phyloP scores from a whole-genome alignment of 64 coral and sea anemone species.

The Dendrophyllia cribrosa region DNA sequence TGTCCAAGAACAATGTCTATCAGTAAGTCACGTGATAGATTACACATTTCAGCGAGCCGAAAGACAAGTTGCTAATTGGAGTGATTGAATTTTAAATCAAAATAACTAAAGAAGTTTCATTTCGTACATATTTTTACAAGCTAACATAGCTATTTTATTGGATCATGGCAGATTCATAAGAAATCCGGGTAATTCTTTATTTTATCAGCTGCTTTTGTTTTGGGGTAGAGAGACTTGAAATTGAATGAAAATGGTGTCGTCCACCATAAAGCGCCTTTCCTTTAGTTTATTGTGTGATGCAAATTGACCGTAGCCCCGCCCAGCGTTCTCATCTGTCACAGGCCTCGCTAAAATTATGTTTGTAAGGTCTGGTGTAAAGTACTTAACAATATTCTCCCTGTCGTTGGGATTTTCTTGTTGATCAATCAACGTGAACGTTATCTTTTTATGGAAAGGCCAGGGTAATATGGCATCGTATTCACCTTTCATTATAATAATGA shows the following conservation, averaged over 20 bases:
- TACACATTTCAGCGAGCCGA: no score
- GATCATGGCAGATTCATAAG: no score
- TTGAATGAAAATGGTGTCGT: not conserved
- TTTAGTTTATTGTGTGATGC: no score
- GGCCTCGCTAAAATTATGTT: not conserved
- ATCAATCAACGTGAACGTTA: not conserved
- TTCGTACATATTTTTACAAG: no score
- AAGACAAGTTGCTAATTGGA: no score
- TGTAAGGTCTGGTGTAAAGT: not conserved
- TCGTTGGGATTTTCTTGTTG: not conserved
- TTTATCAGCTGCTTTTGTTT: no score
- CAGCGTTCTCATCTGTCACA: not conserved
- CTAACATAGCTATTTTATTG: no score
- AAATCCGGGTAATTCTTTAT: no score
- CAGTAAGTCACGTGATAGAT: no score
- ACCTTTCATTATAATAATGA: slow-evolving; percentile 6
- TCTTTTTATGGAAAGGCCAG: not conserved
- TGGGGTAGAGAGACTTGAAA: not conserved
- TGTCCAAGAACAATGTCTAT: no score
- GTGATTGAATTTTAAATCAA: no score
- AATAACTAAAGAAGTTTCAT: no score
- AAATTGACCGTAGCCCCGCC: not conserved
- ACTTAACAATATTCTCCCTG: not conserved
- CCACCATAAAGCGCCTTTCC: not conserved
- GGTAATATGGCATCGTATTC: not conserved